phyloP scores from a whole-genome alignment of 2,797 vertebrate genomes.

The Lacerta agilis region DNA sequence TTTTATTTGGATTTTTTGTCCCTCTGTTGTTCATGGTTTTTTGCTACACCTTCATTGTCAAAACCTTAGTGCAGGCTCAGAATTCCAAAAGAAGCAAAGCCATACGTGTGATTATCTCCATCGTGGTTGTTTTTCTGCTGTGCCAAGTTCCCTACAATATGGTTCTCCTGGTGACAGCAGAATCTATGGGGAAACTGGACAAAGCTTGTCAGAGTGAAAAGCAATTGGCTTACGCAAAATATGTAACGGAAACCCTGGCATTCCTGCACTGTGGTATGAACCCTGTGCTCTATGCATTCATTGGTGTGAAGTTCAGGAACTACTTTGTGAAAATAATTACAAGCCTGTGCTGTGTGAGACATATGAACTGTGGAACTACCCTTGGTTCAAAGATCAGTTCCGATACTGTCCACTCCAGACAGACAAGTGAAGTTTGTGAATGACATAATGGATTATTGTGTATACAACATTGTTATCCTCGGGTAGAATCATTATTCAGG shows the following conservation, averaged over 20 bases:
- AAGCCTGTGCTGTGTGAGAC: conserved; percentile 83
- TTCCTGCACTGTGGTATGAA: conserved; percentile 95
- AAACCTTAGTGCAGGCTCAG: conserved; percentile 82
- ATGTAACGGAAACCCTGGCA: conserved; percentile 78
- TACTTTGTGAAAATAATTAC: conserved; percentile 85
- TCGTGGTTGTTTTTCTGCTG: conserved; percentile 85
- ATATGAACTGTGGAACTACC: conserved; percentile 73
- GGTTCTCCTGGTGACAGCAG: conserved; percentile 76
- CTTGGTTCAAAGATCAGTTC: conserved; percentile 77
- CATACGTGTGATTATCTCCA: conserved; percentile 85
- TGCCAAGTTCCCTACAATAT: conserved; percentile 91
- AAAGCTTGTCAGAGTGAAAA: conserved; percentile 63
- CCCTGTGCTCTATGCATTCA: conserved; percentile 92
- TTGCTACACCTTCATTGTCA: conserved; percentile 85
- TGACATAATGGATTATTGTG: conserved; percentile 77
- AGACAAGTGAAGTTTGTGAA: conserved; percentile 80
- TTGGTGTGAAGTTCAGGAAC: conserved; percentile 91
- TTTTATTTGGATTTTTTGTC: conserved; percentile 86
- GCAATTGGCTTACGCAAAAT: conserved; percentile 48
- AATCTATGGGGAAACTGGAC: conserved; percentile 56
- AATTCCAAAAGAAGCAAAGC: conserved; percentile 90
- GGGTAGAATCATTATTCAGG: not conserved
- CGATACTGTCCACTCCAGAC: conserved; percentile 79
- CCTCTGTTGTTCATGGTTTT: conserved; percentile 86
- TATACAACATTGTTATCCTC: not conserved